Evolutionary conservation across 2,797 vertebrate species (phyloP), one percentile per base, ranked within the genome.

Genomic region (Chloroceryle amazona): DNA sequence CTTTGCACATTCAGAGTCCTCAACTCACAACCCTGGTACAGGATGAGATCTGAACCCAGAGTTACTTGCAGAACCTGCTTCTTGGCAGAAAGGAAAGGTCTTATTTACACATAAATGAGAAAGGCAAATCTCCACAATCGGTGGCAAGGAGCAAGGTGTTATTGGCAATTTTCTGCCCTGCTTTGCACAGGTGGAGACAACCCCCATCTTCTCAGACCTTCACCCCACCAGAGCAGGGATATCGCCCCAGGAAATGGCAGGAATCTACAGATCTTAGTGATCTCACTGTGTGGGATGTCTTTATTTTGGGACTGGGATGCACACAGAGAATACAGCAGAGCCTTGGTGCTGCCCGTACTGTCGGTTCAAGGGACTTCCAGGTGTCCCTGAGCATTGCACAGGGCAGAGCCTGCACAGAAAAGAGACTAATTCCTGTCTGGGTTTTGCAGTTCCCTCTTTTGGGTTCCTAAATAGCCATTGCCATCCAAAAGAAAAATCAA

Each of bases 81-180:
- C 0, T 44, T 22, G 29, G 44, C 35, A 3, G 29, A 11, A 46
- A 58, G 58, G 74, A 86, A 91, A 86, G 57, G 60, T 44, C 87
- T 91, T 74, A 96, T 97, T 93, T 96, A 73, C 91, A 93, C 89
- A 76, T 60, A 87, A 92, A 94, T 80, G 89, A 86, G 93, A 58
- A 46, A 71, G 61, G 68, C 41, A 67, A 81, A 91, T 15, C 46
- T 23, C 41, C 35, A 25, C 84, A 25, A 4, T 13, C 8, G 7
- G 11, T 15, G 46, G 72, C 39, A 37, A 21, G 46, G 51, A 26
- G 8, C 12, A 3, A 51, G 65, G 44, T 37, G n/a, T 57, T 31
- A 65, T 0, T 13, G 68, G 79, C 60, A 90, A 66, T 90, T 91
- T 83, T 67, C 67, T 71, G 55, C 55, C 52, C 23, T 3, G 0